Evolutionary conservation across 2,113 vertebrate species (phyloP), one percentile per base, ranked within the genome.

Genomic region (Ceyx melanurus): DNA sequence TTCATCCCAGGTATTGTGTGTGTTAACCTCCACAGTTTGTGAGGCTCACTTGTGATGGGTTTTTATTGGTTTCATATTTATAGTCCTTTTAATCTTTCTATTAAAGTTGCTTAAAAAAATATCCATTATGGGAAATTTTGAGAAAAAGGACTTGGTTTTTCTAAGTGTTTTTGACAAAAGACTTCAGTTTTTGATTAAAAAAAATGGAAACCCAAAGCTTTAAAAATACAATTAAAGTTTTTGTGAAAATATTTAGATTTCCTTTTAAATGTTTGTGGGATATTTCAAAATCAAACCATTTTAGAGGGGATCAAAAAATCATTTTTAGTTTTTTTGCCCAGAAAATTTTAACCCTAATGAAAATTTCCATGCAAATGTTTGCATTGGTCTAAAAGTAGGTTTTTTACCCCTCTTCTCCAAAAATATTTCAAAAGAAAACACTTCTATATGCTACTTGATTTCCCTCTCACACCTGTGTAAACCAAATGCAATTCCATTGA

Each of bases 351-450:
- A 91, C 82, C 78, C 68, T 77, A 91, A 87, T 81, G 84, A 95
- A 92, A 93, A 96, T 95, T 96, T 93, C 95, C 93, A 87, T 76
- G 53, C 68, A 94, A 93, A 88, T 96, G 84, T 96, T 96, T 96
- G 89, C 73, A 74, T 95, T 96, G 82, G 92, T 95, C 48, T 89
- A 92, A 96, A 93, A 91, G 46, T 5, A 92, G 68, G 0, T 48
- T 94, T 95, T 90, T 94, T 93, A 54, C 77, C 83, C 86, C 58
- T 90, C 35, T 91, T 82, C 57, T 89, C 75, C 70, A 78, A 74
- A 95, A 95, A 93, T 94, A 94, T 92, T 94, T 89, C 88, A 48
- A 95, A 94, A 50, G 94, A 93, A 96, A 95, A 96, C 79, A 92
- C 91, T 96, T 96, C 85, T 92, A 45, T 80, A 86, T 53, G 75